Conservation (phyloP, 2,888 invertebrate species). For the Lasioglossum morio region DNA sequence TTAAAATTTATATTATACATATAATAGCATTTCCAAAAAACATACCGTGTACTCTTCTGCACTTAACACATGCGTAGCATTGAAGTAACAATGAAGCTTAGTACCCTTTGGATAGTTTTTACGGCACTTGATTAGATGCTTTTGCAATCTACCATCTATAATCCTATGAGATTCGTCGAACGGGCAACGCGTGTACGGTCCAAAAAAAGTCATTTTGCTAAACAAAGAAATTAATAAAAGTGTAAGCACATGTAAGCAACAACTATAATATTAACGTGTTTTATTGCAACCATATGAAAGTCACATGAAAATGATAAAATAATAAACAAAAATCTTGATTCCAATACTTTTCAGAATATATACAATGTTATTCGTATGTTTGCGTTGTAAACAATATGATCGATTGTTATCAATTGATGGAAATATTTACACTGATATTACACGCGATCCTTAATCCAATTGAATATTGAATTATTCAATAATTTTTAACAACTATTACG, state of each 20-base stretch:
- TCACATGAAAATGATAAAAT: background rate
- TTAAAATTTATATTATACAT: background rate
- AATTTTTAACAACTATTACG: background rate
- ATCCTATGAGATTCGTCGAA: slow-evolving; percentile 51
- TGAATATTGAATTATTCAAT: background rate
- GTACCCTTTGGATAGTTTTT: background rate
- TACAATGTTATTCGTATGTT: background rate
- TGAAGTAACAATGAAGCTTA: slow-evolving; percentile 12
- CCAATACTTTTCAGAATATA: background rate
- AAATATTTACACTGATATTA: background rate
- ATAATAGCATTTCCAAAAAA: background rate
- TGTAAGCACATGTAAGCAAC: background rate
- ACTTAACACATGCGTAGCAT: slow-evolving; percentile 39
- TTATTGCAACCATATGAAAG: background rate
- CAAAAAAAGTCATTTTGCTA: background rate
- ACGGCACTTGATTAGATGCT: slow-evolving; percentile 45
- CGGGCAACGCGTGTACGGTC: slow-evolving; percentile 31
- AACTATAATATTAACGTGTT: background rate
- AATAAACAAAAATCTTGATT: background rate
- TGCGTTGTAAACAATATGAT: background rate
- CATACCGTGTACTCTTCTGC: slow-evolving; percentile 21
- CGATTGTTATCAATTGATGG: background rate
- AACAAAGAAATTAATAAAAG: background rate
- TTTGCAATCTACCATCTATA: background rate
- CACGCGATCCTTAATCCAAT: background rate